A percentile compares a stretch with the other conserved stretches of the same genome.
These are phyloP conservation scores for Fregata magnificens DNA, from an alignment of 2,113 vertebrate genomes.

Conservation along the genomic window DNA sequence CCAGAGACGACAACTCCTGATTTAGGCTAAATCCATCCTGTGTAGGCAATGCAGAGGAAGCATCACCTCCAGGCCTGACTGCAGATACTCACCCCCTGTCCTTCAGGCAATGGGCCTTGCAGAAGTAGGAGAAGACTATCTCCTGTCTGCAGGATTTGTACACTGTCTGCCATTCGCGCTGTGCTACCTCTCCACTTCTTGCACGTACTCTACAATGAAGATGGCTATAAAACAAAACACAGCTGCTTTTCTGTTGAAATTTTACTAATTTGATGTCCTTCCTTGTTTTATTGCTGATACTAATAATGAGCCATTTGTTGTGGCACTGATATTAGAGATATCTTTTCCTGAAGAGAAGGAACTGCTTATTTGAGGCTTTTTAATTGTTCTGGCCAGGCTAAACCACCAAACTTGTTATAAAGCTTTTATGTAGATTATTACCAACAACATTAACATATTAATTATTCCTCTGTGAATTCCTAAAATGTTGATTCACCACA, in stretches of 20 bases:
- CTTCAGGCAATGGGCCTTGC: neutral
- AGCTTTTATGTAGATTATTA: conserved; percentile 14
- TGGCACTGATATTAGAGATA: neutral
- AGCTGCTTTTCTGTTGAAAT: neutral
- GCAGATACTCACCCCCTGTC: neutral
- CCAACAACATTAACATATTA: conserved; percentile 30
- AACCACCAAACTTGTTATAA: neutral
- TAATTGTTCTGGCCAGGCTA: neutral
- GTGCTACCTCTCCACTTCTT: neutral
- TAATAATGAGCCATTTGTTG: neutral
- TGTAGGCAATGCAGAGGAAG: neutral
- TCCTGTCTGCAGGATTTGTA: neutral
- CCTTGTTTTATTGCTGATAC: neutral
- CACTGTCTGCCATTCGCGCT: neutral
- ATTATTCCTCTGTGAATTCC: conserved; percentile 13
- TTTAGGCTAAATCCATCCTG: neutral
- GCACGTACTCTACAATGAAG: neutral
- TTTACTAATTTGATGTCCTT: neutral
- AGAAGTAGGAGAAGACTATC: neutral
- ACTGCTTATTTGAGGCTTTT: neutral
- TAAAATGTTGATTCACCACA: neutral
- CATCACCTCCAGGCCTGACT: neutral
- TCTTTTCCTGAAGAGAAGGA: neutral
- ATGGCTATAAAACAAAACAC: neutral
- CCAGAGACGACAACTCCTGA: fast-evolving